Evolutionary conservation across 1,140 invertebrate genomes (phyloP), one percentile per base, ranked within the genome.

Genomic region (Solenopsis fugax): DNA sequence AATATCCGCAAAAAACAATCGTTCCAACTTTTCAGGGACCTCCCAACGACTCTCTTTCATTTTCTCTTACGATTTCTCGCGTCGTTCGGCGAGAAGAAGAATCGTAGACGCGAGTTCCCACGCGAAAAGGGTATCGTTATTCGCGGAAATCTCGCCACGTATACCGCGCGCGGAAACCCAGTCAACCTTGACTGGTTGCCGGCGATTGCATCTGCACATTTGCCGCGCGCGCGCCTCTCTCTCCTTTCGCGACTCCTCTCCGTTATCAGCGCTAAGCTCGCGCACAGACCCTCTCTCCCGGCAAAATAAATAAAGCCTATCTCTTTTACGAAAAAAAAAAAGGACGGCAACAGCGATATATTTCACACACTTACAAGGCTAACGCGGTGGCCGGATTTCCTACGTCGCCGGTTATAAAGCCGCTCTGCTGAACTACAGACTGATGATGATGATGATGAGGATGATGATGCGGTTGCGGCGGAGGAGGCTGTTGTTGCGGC

Each of bases 321-420:
- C 9, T 64, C 37, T 29, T 5, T 13, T 34, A 13, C 13, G 21
- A 13, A 60, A 9, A 62, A 12, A 16, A 62, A n/a, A n/a, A 1
- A 29, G 0, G 48, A 7, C 7, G 18, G 24, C 34, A 18, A 24
- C 9, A 37, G 34, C 64, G 16, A 84, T 16, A 37, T 56, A 5
- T 41, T 41, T 41, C 10, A 60, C 24, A 52, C 18, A 93, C 93
- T 94, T 90, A 94, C 93, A 93, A 73, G 13, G 89, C 85, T 24
- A 91, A 84, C 60, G 89, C 89, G 48, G 87, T 88, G n/a, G 91
- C 87, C 86, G 87, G 75, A 67, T 84, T 89, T 18, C 64, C 89
- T 67, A 90, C 85, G 54, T 87, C 89, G 54, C 88, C 87, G 34
- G 88, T 41, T 58, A 91, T 67, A 64, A 91, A 92, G 82, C 85